A percentile compares a stretch with the other conserved stretches of the same genome.
phyloP scores from a whole-genome alignment of 2,113 vertebrate species.

The human (Homo sapiens) region DNA sequence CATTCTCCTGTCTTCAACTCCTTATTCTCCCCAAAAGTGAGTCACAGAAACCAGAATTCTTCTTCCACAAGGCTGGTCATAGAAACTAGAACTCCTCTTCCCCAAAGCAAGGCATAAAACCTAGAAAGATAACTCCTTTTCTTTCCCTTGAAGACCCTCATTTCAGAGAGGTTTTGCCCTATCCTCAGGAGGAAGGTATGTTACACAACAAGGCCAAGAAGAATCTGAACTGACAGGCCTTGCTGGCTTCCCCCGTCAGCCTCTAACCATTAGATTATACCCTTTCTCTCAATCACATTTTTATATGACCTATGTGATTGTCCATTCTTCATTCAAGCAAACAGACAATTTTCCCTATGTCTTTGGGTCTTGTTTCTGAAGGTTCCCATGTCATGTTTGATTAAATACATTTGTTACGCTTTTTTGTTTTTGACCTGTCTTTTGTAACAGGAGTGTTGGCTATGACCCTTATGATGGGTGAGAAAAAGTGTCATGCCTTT shows the following conservation, averaged over 20 bases:
- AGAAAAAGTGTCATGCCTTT: neutral
- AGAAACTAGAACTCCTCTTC: neutral
- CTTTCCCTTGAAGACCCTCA: neutral
- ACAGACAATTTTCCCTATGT: neutral
- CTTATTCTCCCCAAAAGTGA: neutral
- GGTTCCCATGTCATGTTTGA: neutral
- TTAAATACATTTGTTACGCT: neutral
- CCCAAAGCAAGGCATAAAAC: neutral
- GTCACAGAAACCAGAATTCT: neutral
- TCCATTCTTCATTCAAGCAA: neutral
- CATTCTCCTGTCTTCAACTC: neutral
- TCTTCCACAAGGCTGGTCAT: neutral
- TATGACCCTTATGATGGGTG: neutral
- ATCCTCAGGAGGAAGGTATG: neutral
- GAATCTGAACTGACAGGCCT: neutral
- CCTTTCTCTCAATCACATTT: neutral
- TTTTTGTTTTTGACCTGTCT: neutral
- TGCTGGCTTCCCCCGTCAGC: neutral
- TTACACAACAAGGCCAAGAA: neutral
- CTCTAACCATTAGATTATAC: neutral
- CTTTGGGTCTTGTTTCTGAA: neutral
- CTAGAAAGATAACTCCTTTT: neutral
- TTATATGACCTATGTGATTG: neutral
- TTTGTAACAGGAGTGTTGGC: neutral
- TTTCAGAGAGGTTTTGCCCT: neutral